Evolutionary conservation across 2,797 vertebrate species (phyloP).

Genomic region (Mormyrus hasselquistii): DNA sequence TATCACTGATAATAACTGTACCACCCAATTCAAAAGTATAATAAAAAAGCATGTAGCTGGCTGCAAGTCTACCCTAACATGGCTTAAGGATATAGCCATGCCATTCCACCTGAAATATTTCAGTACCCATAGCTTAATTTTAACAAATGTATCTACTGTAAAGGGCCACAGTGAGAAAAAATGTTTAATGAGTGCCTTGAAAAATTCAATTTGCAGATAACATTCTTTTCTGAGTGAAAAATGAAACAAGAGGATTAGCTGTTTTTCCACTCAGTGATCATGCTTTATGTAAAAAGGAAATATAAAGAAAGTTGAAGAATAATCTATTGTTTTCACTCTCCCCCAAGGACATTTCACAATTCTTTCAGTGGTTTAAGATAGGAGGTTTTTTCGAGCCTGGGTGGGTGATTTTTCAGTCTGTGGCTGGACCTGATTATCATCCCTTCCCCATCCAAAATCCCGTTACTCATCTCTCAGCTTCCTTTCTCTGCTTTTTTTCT

Average conservation of each 20-base stretch:
- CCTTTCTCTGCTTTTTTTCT: conserved; percentile 17
- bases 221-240: conserved; percentile 43
- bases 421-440: conserved; percentile 23
- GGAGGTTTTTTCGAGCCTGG: conserved; percentile 20
- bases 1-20: background rate
- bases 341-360: conserved; percentile 50
- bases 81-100: conserved; percentile 48
- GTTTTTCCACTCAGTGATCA: conserved; percentile 31
- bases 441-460: conserved; percentile 5
- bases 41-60: background rate
- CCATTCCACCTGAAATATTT: conserved; percentile 38
- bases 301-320: conserved; percentile 32
- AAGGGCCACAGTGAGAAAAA: conserved; percentile 32
- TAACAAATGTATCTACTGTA: conserved; percentile 48
- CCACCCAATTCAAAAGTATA: background rate
- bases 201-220: conserved; percentile 57
- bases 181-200: conserved; percentile 42
- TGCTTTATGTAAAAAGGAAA: background rate
- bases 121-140: conserved; percentile 42
- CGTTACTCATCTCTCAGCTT: conserved; percentile 27
- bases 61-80: background rate
- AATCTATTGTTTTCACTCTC: conserved; percentile 46
- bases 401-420: conserved; percentile 30
- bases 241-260: conserved; percentile 37
- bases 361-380: conserved; percentile 54